These are phyloP conservation scores for Pocota personata DNA, from an alignment of 2,888 invertebrate genomes.

Conservation along the genomic window DNA sequence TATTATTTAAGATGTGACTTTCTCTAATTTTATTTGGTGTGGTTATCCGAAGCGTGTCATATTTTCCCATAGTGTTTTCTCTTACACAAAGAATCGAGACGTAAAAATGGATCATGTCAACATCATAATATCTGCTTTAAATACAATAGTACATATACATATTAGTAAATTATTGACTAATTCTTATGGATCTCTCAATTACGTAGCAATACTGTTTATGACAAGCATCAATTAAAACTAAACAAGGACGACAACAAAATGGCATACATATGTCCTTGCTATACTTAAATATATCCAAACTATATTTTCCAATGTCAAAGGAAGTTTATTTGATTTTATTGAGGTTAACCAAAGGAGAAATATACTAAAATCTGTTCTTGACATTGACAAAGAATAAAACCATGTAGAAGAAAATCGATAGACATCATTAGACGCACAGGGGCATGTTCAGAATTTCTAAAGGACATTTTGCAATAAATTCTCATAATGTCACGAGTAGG, in stretches of 20 bases:
- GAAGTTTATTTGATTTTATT: neutral
- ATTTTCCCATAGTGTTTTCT: no score
- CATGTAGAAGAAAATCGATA: neutral
- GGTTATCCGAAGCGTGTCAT: no score
- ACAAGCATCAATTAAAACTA: neutral
- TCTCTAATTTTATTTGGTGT: no score
- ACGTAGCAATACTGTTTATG: neutral
- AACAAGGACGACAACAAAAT: neutral
- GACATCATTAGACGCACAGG: neutral
- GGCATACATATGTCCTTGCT: neutral
- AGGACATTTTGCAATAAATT: neutral
- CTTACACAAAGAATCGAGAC: no score
- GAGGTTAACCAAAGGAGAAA: constrained; percentile 1
- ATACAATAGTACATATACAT: no score
- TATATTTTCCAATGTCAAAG: constrained; percentile 6
- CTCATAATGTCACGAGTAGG: neutral
- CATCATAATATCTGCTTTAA: no score
- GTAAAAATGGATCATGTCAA: no score
- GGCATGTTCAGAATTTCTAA: neutral
- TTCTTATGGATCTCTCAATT: neutral
- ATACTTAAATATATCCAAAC: neutral
- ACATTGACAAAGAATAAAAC: neutral
- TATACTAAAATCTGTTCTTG: constrained; percentile 12
- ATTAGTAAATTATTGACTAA: no score
- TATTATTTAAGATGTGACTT: no score